Base-by-base conservation (phyloP, 2,888 invertebrate species). In the Lasius platythorax region DNA sequence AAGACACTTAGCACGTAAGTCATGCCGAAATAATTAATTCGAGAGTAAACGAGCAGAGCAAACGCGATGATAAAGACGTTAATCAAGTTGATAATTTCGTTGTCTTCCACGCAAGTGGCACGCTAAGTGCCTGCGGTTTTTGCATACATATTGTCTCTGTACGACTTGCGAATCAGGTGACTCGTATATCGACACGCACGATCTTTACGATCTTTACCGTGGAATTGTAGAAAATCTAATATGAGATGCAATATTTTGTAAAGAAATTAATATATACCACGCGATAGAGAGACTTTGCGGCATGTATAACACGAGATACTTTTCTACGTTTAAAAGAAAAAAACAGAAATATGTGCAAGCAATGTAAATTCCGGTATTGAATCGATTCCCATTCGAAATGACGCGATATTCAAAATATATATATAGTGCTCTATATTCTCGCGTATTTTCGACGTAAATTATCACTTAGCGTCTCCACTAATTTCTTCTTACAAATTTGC, bases 201-300 rank as follows among this genome's bases (percentile, higher is more conserved):
- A 70, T 18, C 53, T 56, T 30, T 30, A 56, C 23, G 23, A 23
- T 23, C 23, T 23, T 23, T 23, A 3, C 28, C 30, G 56, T 3
- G 43, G 23, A 23, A 18, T 40, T 46, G 12, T 67, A 53, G 12
- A 30, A 33, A 81, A 58, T 58, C 53, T 72, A 84, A 73, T 68
- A 58, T 43, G 58, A 73, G 82, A 83, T 83, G 87, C 89, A 86
- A 90, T 90, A 86, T 90, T 90, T 89, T 90, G 78, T 90, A 90
- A 61, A 40, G 8, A 85, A 89, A 72, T 68, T 74, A 72, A 85
- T 86, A 63, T 89, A 68, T 84, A 85, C 70, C 70, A 8, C 50
- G 18, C 53, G n/a, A 53, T 37, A 37, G 8, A 53, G 15, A 15
- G 64, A 67, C 83, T 85, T 90, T 83, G 63, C 61, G 81, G 84